These are phyloP conservation scores for Brachionus plicatilis DNA, from an alignment of 1,140 invertebrate species.

Conservation along the genomic window DNA sequence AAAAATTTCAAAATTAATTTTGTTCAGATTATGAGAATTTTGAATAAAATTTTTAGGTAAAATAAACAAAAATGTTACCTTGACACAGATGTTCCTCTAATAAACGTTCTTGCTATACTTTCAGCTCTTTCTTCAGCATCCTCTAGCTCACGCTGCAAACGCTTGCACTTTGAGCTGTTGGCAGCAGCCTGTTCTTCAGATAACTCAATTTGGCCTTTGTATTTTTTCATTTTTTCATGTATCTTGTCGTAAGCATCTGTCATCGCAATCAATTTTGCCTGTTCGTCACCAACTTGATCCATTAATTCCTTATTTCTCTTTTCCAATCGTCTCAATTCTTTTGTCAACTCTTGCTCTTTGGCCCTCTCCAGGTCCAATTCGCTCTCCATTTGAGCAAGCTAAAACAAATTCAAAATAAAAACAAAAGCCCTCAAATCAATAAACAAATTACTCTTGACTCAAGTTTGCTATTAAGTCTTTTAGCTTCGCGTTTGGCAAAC, in stretches of 20 bases:
- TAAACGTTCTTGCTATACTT: constrained; percentile 18
- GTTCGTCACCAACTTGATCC: constrained; percentile 37
- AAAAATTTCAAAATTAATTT: too few species aligned
- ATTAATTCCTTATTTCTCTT: constrained; percentile 31
- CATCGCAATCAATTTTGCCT: constrained; percentile 28
- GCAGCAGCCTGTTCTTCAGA: constrained; percentile 35
- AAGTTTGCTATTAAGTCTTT: constrained; percentile 18
- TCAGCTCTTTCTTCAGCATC: constrained; percentile 40
- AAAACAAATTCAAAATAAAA: neutral
- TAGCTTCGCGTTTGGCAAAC: constrained; percentile 31
- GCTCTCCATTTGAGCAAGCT: constrained; percentile 23
- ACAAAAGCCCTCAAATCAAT: neutral
- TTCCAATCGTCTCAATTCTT: constrained; percentile 38
- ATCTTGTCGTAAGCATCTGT: constrained; percentile 35
- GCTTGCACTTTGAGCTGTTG: constrained; percentile 15
- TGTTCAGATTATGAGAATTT: too few species aligned
- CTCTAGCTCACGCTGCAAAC: constrained; percentile 32
- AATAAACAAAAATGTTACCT: neutral
- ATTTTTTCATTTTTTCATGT: constrained; percentile 36
- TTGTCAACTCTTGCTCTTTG: constrained; percentile 29
- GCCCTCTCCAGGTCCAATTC: constrained; percentile 33
- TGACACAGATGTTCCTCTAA: neutral
- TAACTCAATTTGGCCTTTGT: constrained; percentile 39
- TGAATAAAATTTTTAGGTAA: neutral
- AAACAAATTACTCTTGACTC: constrained; percentile 34